Conservation (phyloP, 1,140 invertebrate genomes). For the Rhopalosiphum maidis region DNA sequence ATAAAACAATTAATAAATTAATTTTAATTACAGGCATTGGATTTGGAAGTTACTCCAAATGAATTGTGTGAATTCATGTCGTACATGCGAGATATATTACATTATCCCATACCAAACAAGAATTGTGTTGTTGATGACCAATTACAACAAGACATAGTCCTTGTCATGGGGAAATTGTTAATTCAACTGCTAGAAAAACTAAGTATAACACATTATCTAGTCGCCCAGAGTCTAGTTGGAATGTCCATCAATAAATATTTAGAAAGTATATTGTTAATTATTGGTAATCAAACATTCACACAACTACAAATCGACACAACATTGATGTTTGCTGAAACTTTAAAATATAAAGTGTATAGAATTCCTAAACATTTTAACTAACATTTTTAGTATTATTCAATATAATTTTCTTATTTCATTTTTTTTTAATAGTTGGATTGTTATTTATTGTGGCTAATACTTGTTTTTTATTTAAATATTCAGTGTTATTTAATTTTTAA, state of each 20-base stretch:
- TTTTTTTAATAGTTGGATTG: neutral
- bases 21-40: neutral
- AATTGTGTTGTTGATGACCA: constrained; percentile 28
- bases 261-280: constrained; percentile 23
- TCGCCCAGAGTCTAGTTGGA: neutral
- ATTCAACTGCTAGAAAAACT: neutral
- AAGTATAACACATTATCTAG: neutral
- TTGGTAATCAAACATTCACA: neutral
- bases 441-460: neutral
- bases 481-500: neutral
- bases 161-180: constrained; percentile 20
- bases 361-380: constrained; percentile 7
- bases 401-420: neutral
- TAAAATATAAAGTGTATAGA: constrained; percentile 13
- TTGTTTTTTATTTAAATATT: neutral
- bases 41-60: constrained; percentile 13
- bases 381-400: neutral
- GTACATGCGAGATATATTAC: constrained; percentile 38
- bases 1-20: too few relatives aligned
- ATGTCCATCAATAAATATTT: constrained; percentile 19
- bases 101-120: constrained; percentile 46
- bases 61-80: constrained; percentile 6
- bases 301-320: neutral
- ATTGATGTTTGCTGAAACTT: neutral
- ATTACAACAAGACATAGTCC: constrained; percentile 32